A percentile compares a stretch with the other conserved stretches of the same genome.
phyloP scores from a whole-genome alignment of 2,888 invertebrate genomes.

The Parascotia fuliginaria region DNA sequence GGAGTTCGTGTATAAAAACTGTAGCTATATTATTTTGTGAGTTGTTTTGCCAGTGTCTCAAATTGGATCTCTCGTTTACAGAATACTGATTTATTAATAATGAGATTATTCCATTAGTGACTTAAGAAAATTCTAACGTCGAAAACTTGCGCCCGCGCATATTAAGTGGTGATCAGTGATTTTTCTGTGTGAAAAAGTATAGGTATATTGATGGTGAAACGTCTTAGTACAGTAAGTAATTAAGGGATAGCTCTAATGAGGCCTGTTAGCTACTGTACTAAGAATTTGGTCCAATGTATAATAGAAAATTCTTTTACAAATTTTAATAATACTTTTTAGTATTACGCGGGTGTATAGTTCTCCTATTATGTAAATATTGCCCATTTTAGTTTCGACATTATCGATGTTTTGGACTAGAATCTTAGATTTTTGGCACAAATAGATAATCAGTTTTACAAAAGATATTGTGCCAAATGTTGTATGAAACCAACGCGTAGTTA shows the following conservation, averaged over 20 bases:
- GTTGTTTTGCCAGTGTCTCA: conserved; percentile 59
- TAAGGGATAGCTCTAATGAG: neutral
- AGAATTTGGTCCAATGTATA: conserved; percentile 15
- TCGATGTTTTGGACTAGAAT: conserved; percentile 37
- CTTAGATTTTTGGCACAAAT: conserved; percentile 48
- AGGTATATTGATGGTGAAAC: neutral
- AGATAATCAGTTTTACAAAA: conserved; percentile 37
- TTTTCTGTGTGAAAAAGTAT: conserved; percentile 23
- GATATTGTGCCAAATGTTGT: conserved; percentile 60
- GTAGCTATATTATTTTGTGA: conserved; percentile 40
- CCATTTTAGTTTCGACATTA: conserved; percentile 33
- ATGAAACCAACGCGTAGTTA: conserved; percentile 59
- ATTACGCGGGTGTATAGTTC: conserved; percentile 46
- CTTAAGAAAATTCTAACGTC: conserved; percentile 63
- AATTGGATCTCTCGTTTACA: conserved; percentile 80
- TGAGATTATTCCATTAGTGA: conserved; percentile 85
- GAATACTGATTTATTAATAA: conserved; percentile 62
- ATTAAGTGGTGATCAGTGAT: conserved; percentile 25
- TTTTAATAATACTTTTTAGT: conserved; percentile 26
- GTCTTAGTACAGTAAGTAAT: conserved; percentile 19
- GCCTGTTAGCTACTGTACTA: conserved; percentile 12
- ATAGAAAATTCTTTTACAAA: conserved; percentile 19
- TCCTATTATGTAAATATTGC: conserved; percentile 42
- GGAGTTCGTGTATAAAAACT: conserved; percentile 25
- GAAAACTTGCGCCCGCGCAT: conserved; percentile 39